These are phyloP conservation scores for Drosophila cardini DNA, from an alignment of 1,140 invertebrate genomes.

Conservation along the genomic window DNA sequence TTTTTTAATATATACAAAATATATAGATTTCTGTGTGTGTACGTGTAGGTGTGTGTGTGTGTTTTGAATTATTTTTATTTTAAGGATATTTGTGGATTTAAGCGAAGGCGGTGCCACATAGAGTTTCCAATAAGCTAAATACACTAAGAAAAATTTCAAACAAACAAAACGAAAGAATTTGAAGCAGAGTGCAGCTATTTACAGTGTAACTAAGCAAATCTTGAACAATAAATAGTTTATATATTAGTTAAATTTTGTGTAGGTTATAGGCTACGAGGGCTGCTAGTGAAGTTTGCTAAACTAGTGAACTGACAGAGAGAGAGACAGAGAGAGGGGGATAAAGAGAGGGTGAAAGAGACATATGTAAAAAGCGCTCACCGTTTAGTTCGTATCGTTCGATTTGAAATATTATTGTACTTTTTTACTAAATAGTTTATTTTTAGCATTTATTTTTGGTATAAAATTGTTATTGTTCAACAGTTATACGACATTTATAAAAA, in stretches of 20 bases:
- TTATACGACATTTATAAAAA: constrained; percentile 70
- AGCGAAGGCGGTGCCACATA: constrained; percentile 54
- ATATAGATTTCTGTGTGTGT: constrained; percentile 32
- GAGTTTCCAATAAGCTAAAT: constrained; percentile 48
- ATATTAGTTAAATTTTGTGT: not conserved
- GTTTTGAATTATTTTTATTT: constrained; percentile 20
- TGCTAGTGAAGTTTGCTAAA: constrained; percentile 27
- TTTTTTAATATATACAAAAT: constrained; percentile 65
- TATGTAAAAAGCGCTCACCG: constrained; percentile 63
- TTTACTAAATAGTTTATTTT: constrained; percentile 43
- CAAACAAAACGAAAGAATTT: constrained; percentile 11
- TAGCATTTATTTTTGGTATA: constrained; percentile 39
- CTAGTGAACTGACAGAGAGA: not conserved
- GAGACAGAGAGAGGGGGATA: too few species aligned
- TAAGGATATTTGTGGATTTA: constrained; percentile 44
- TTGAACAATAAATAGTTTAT: constrained; percentile 15
- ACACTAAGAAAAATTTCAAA: constrained; percentile 19
- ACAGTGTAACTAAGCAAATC: constrained; percentile 42
- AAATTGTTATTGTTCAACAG: constrained; percentile 55
- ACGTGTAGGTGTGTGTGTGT: constrained; percentile 25
- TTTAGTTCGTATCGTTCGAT: constrained; percentile 59
- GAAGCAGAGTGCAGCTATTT: constrained; percentile 55
- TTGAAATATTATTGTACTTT: constrained; percentile 58
- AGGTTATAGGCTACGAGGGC: constrained; percentile 7
- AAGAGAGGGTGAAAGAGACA: constrained; percentile 21